These are phyloP conservation scores for Actinopyga echinites DNA, from an alignment of 53 echinoderm and acorn worm genomes.

Conservation along the genomic window DNA sequence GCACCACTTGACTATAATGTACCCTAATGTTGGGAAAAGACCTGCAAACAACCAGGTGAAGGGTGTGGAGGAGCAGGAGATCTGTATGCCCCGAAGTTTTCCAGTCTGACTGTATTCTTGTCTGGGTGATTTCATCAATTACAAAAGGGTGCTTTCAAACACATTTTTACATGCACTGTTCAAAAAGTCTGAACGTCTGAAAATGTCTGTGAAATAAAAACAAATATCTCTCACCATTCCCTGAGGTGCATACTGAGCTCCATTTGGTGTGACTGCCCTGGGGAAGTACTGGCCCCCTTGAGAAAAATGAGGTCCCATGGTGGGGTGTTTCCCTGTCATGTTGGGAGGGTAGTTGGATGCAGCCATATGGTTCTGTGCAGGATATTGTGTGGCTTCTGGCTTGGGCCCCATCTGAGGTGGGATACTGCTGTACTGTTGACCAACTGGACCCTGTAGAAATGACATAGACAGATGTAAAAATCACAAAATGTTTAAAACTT, in stretches of 20 bases:
- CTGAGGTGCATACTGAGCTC: conserved; percentile 68
- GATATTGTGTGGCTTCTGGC: conserved; percentile 57
- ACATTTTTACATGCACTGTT: too few relatives aligned
- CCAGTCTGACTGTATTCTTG: too few relatives aligned
- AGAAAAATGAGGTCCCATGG: conserved; percentile 40
- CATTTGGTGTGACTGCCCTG: conserved; percentile 63
- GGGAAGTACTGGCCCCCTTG: conserved; percentile 76
- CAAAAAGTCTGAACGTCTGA: too few relatives aligned
- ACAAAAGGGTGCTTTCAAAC: too few relatives aligned
- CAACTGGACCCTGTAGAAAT: conserved; percentile 14
- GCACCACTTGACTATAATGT: too few relatives aligned
- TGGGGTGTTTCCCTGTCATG: conserved; percentile 35
- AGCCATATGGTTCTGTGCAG: conserved; percentile 57
- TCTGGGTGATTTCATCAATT: too few relatives aligned
- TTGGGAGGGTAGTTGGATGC: conserved; percentile 21
- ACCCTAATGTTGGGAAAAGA: too few relatives aligned
- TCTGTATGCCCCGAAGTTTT: too few relatives aligned
- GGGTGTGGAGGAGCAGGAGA: too few relatives aligned
- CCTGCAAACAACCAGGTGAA: too few relatives aligned
- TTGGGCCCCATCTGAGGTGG: conserved; percentile 48
- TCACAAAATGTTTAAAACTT: too few relatives aligned
- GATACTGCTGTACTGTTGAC: conserved; percentile 24
- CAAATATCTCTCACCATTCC: conserved; percentile 10
- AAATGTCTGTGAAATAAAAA: too few relatives aligned
- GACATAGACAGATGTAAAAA: neutral